Evolutionary conservation across 2,113 vertebrate genomes (phyloP), one percentile per base, ranked within the genome.

Genomic region (Conger conger): DNA sequence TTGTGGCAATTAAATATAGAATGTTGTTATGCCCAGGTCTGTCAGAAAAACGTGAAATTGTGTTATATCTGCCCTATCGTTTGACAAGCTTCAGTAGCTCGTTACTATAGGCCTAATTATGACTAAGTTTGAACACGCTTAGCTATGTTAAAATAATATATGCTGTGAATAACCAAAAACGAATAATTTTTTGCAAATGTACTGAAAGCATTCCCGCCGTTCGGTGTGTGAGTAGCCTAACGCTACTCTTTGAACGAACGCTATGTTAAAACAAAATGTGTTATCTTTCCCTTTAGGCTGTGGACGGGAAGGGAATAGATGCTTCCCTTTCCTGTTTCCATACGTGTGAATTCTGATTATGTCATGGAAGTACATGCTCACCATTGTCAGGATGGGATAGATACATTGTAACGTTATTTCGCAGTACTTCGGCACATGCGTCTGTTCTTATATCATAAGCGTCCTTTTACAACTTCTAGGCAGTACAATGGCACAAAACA

Each of bases 271-370:
- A 63, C 23, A 3, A 63, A 63, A 63, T 27, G 57, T 20, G 57
- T 63, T 63, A 63, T 63, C 57, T 20, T 63, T 63, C 57, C 57
- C 57, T 20, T 0, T 63, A 23, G 57, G 23, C 57, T 63, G 23
- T 8, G 23, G 57, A 63, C 57, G 57, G 57, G 57, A 63, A 63
- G 57, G 57, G 57, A 3, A 27, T 63, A 63, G 57, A 23, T 63
- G 33, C 35, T 82, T 38, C 81, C 53, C 33, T 82, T 82, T 82
- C 81, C 81, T 82, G 53, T 73, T 73, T n/a, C 20, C 83, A 78
- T 84, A 79, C 54, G 36, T 57, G 76, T 54, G 9, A 84, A 84
- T 79, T 40, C 30, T 57, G 76, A n/a, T 50, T 83, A 57, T 84
- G 18, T 50, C 50, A 30, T 38, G 13, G 76, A 30, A 17, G 20